phyloP scores from a whole-genome alignment of 2,797 vertebrate genomes.

The Macropus fuliginosus region DNA sequence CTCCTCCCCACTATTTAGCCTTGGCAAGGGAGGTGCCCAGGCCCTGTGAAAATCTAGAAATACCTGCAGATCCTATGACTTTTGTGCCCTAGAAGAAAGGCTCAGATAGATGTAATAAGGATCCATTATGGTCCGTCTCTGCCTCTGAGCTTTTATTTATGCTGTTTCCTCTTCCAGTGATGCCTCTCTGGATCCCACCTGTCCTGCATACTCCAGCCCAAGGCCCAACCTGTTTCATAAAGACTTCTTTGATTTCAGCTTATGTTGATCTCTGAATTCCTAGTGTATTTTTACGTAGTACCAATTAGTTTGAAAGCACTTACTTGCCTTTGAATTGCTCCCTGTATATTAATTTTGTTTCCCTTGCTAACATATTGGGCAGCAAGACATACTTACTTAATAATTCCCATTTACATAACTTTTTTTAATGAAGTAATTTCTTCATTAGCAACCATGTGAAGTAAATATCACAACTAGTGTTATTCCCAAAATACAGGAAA shows the following conservation, averaged over 20 bases:
- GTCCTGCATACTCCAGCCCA: neutral
- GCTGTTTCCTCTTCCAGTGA: neutral
- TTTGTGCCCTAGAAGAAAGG: slow-evolving; percentile 7
- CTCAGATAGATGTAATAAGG: neutral
- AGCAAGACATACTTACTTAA: neutral
- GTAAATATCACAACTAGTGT: neutral
- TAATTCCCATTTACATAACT: neutral
- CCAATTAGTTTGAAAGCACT: neutral
- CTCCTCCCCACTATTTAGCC: neutral
- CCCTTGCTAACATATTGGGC: neutral
- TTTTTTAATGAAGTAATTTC: neutral
- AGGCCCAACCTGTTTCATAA: neutral
- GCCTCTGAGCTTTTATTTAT: neutral
- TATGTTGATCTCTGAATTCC: neutral
- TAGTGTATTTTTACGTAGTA: neutral
- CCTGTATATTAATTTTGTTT: neutral
- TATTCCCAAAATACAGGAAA: neutral
- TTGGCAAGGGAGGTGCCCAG: neutral
- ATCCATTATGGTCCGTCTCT: neutral
- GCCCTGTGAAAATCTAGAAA: neutral
- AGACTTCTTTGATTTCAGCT: neutral
- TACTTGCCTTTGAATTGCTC: neutral
- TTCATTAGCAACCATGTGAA: neutral
- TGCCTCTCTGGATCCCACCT: neutral
- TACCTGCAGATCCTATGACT: neutral